Conservation (phyloP, 2,797 vertebrate species). For the Eidolon dupreanum region DNA sequence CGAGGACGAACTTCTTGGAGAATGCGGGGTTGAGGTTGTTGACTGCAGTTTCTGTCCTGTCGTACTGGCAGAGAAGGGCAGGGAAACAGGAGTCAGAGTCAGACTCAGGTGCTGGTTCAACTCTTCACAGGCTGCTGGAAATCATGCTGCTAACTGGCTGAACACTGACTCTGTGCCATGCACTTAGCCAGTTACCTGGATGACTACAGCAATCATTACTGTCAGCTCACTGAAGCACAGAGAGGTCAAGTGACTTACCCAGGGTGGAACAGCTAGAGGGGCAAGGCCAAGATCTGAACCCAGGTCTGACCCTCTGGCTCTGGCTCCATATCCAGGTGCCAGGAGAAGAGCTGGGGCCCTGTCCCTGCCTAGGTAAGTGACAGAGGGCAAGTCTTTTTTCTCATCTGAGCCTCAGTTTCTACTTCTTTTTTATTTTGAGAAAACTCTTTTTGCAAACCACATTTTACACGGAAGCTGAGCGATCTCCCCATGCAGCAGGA, state of each 20-base stretch:
- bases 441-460: background rate
- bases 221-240: background rate
- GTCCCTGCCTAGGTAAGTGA: background rate
- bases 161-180: background rate
- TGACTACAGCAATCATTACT: background rate
- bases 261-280: background rate
- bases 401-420: background rate
- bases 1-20: slow-evolving; percentile 95
- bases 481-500: background rate
- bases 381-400: background rate
- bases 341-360: background rate
- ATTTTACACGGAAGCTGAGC: background rate
- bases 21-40: slow-evolving; percentile 99
- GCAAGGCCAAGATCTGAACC: background rate
- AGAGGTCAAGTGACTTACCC: background rate
- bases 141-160: background rate
- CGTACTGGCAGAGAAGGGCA: slow-evolving; percentile 85
- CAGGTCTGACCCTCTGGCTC: background rate
- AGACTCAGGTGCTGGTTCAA: background rate
- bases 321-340: background rate
- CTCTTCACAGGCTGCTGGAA: accelerated
- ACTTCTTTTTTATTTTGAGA: background rate
- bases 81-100: background rate
- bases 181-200: accelerated
- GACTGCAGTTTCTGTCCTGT: slow-evolving; percentile 96